phyloP scores from a whole-genome alignment of 30 jellyfish, hydroid and myxozoan species.

The Pelagia noctiluca region DNA sequence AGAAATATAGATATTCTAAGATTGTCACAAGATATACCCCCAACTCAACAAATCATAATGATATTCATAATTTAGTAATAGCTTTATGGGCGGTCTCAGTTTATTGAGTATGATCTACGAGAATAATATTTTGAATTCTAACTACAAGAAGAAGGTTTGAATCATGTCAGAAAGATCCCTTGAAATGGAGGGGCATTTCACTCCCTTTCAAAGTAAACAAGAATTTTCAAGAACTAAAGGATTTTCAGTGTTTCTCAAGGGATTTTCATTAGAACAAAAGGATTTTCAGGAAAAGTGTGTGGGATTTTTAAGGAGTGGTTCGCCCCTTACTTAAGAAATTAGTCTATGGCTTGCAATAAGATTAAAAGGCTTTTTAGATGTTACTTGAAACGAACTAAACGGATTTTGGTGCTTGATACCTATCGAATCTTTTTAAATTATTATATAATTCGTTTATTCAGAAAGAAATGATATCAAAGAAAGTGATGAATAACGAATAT shows the following conservation, averaged over 20 bases:
- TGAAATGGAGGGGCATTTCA: no score
- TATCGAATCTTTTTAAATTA: not conserved
- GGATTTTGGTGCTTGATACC: not conserved
- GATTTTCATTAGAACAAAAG: not conserved
- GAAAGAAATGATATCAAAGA: conserved; percentile 40
- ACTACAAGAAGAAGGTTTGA: no score
- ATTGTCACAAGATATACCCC: no score
- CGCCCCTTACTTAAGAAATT: not conserved
- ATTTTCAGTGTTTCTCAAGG: no score
- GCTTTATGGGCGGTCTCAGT: not conserved
- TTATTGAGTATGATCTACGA: no score
- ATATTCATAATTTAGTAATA: no score
- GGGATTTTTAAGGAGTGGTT: not conserved
- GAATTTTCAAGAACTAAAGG: no score
- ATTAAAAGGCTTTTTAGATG: not conserved
- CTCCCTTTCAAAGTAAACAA: no score
- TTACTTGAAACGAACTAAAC: not conserved
- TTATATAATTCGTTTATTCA: not conserved
- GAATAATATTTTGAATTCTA: no score
- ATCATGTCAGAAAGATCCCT: no score
- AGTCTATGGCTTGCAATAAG: not conserved
- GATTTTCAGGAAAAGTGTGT: not conserved
- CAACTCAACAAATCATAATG: not conserved
- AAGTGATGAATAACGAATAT: not conserved
- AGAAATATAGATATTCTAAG: no score